A percentile compares a stretch with the other conserved stretches of the same genome.
These are phyloP conservation scores for Cepaea nemoralis DNA, from an alignment of 1,140 invertebrate species.

Conservation along the genomic window DNA sequence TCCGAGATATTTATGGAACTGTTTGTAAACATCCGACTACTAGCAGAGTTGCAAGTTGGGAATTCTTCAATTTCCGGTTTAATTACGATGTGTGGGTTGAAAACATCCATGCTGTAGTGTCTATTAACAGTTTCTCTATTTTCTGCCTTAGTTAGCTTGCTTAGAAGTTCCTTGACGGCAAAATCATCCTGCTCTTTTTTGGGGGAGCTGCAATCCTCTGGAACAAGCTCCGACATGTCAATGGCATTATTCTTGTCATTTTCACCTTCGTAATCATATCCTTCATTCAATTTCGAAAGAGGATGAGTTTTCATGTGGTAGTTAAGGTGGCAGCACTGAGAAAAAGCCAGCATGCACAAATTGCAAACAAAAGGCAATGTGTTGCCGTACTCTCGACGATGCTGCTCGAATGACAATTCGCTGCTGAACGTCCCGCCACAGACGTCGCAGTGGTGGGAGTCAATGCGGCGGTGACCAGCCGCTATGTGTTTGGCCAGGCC, in stretches of 20 bases:
- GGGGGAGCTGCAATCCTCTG: constrained; percentile 21
- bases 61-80: constrained; percentile 20
- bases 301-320: constrained; percentile 35
- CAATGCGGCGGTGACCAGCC: constrained; percentile 16
- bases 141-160: not conserved
- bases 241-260: constrained; percentile 6
- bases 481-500: constrained; percentile 29
- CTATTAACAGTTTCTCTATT: not conserved
- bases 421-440: constrained; percentile 36
- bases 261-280: not conserved
- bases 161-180: not conserved
- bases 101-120: not conserved
- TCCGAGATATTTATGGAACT: not conserved
- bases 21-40: not conserved
- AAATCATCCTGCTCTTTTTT: not conserved
- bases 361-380: constrained; percentile 34
- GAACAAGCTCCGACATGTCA: constrained; percentile 22
- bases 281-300: constrained; percentile 17
- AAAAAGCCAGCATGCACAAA: constrained; percentile 36
- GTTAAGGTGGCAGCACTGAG: constrained; percentile 37
- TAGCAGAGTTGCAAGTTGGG: not conserved
- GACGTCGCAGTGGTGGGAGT: constrained; percentile 35
- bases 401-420: constrained; percentile 21
- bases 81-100: constrained; percentile 3
- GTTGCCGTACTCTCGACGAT: constrained; percentile 18